A percentile compares a stretch with the other conserved stretches of the same genome.
Conservation (phyloP, 2,113 vertebrate species). For the cat (Felis catus) region DNA sequence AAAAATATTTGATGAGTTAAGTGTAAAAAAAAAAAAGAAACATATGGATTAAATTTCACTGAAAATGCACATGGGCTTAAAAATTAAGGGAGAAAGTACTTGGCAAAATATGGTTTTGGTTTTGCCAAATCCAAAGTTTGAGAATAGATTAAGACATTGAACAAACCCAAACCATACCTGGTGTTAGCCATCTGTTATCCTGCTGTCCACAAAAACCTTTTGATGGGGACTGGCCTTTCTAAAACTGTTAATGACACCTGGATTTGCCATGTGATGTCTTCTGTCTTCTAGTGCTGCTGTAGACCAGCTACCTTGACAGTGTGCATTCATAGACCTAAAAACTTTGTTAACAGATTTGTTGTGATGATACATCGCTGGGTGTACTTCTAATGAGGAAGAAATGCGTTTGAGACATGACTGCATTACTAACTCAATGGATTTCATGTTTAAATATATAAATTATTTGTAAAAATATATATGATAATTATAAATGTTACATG, state of each 20-base stretch:
- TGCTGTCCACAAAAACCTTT: not conserved
- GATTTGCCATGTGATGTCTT: not conserved
- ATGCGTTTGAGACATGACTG: not conserved
- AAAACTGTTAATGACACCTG: not conserved
- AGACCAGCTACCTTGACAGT: not conserved
- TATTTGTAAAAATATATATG: not conserved
- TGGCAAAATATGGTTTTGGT: constrained; percentile 73
- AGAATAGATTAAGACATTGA: constrained; percentile 67
- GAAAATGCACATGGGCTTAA: constrained; percentile 71
- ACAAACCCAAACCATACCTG: constrained; percentile 66
- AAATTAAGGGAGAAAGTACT: constrained; percentile 70
- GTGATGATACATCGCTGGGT: not conserved
- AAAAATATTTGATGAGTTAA: constrained; percentile 78
- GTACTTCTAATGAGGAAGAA: not conserved
- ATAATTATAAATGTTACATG: not conserved
- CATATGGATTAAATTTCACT: constrained; percentile 78
- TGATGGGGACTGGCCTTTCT: not conserved
- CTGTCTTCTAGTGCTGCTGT: not conserved
- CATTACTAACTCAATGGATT: not conserved
- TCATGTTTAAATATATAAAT: not conserved
- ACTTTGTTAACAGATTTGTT: not conserved
- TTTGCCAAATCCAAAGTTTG: constrained; percentile 71
- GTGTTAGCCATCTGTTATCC: constrained; percentile 9
- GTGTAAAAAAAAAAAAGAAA: constrained; percentile 75
- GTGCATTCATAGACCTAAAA: not conserved